These are phyloP conservation scores for Synergus itoensis DNA, from an alignment of 2,888 invertebrate genomes.

Conservation along the genomic window DNA sequence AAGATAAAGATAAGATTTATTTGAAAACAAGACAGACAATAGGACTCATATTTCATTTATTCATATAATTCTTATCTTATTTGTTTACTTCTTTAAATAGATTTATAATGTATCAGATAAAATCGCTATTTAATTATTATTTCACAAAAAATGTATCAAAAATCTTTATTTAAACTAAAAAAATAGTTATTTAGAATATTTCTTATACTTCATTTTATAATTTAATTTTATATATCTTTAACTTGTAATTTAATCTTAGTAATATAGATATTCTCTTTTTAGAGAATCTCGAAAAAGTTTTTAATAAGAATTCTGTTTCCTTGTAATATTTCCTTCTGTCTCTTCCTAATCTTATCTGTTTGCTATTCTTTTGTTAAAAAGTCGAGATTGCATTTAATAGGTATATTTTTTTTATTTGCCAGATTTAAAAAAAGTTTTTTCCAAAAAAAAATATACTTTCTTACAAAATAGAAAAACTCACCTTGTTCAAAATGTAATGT, in stretches of 20 bases:
- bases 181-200: background rate
- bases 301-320: background rate
- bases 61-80: background rate
- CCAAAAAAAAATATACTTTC: background rate
- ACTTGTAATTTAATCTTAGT: no score
- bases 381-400: background rate
- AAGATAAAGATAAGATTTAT: background rate
- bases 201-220: background rate
- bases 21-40: background rate
- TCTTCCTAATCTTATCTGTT: background rate
- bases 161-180: background rate
- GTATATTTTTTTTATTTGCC: background rate
- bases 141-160: background rate
- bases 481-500: constrained; percentile 46
- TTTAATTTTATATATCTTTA: no score
- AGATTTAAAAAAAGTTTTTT: background rate
- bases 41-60: background rate
- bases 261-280: no score
- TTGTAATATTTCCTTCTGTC: background rate
- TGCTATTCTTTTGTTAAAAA: background rate
- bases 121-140: background rate
- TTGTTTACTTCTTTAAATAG: background rate
- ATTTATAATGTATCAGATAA: background rate
- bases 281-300: no score
- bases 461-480: constrained; percentile 34